Conservation (phyloP, 2,113 vertebrate genomes). For the Cyanoramphus novaezelandiae region DNA sequence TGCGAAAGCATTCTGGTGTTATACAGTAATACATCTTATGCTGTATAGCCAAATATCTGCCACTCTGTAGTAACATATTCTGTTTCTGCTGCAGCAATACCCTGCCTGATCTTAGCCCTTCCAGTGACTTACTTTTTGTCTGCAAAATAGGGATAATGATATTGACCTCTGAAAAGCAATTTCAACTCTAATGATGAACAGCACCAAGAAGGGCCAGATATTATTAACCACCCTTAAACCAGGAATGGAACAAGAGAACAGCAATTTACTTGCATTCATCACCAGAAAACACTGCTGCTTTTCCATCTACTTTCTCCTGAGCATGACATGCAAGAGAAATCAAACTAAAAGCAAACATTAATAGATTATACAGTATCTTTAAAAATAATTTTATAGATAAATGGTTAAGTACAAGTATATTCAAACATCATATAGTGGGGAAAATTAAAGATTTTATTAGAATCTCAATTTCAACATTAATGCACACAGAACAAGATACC, state of each 20-base stretch:
- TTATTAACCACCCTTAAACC: neutral
- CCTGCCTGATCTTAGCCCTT: neutral
- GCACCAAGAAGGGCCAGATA: neutral
- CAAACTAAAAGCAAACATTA: neutral
- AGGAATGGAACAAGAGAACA: neutral
- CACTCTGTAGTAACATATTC: neutral
- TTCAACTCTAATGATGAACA: neutral
- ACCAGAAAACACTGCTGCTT: neutral
- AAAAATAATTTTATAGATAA: neutral
- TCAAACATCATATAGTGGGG: neutral
- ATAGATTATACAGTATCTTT: neutral
- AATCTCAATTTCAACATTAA: neutral
- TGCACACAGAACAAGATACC: neutral
- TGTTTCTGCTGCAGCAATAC: neutral
- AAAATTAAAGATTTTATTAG: neutral
- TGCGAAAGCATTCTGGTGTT: neutral
- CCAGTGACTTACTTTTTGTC: neutral
- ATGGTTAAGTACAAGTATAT: neutral
- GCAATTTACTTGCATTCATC: neutral
- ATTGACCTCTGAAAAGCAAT: constrained; percentile 41
- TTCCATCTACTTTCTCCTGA: neutral
- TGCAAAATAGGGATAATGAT: neutral
- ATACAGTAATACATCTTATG: neutral
- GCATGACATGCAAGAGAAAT: neutral
- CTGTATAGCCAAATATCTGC: neutral